Conservation (phyloP, 1,140 invertebrate genomes). For the Drosophila takahashii region DNA sequence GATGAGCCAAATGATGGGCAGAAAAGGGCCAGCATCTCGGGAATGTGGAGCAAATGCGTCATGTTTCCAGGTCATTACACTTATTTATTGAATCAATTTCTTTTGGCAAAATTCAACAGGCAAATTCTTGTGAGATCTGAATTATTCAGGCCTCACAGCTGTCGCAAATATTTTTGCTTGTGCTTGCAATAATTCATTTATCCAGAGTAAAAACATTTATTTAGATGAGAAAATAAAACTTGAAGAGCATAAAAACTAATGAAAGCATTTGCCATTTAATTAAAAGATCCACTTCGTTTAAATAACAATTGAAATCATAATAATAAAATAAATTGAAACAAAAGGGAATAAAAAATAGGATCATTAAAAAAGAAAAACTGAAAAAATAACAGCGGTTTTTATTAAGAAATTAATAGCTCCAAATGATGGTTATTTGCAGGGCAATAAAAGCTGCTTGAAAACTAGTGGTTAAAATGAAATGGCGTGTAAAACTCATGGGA, state of each 20-base stretch:
- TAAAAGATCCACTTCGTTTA: no score
- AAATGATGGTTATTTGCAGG: not conserved
- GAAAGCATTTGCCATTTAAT: no score
- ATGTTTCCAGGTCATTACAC: slow-evolving; percentile 51
- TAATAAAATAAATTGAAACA: no score
- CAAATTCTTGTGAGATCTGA: not conserved
- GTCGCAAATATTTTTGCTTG: not conserved
- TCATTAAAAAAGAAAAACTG: not conserved
- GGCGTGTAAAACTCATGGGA: not conserved
- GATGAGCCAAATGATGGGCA: slow-evolving; percentile 36
- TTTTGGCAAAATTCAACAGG: slow-evolving; percentile 10
- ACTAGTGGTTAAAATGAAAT: not conserved
- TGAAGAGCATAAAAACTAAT: no score
- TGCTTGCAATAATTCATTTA: no score
- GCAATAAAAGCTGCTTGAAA: not conserved
- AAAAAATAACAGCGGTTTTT: not conserved
- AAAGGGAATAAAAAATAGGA: no score
- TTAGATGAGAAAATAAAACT: no score
- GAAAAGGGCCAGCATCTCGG: slow-evolving; percentile 21
- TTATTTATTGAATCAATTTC: slow-evolving; percentile 41
- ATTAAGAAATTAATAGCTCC: not conserved
- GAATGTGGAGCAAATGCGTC: slow-evolving; percentile 27
- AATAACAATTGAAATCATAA: no score
- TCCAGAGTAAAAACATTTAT: no score
- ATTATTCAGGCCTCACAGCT: not conserved